Conservation (phyloP, 1,140 invertebrate genomes). For the Drosophila nigromelanica region DNA sequence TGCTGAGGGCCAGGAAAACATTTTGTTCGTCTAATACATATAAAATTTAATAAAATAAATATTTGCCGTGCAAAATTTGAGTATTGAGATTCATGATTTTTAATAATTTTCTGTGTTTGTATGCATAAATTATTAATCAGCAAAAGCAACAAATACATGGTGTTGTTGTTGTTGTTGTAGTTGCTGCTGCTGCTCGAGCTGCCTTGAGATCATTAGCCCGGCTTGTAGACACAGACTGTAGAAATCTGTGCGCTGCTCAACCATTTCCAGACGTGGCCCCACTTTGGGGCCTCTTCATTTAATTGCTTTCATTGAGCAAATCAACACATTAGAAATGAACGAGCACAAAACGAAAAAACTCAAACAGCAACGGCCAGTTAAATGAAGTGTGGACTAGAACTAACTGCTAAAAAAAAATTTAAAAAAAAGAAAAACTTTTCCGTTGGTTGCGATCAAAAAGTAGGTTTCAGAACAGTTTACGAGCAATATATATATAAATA, state of each 20-base stretch:
- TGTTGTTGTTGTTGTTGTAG: slow-evolving; percentile 9
- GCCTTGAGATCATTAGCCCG: slow-evolving; percentile 51
- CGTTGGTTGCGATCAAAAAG: not conserved
- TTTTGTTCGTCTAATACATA: slow-evolving; percentile 33
- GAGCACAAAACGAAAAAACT: not conserved
- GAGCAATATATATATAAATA: not conserved
- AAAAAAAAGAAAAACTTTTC: not conserved
- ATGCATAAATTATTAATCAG: slow-evolving; percentile 52
- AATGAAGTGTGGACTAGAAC: slow-evolving; percentile 24
- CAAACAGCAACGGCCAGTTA: slow-evolving; percentile 23
- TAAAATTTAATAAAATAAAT: slow-evolving; percentile 43
- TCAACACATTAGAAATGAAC: slow-evolving; percentile 55
- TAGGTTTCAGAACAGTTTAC: not conserved
- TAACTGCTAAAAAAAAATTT: not conserved
- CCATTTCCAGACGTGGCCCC: slow-evolving; percentile 28
- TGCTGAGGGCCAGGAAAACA: slow-evolving; percentile 6
- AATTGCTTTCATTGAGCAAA: slow-evolving; percentile 75
- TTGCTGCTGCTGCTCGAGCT: too few relatives aligned
- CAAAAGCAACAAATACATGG: slow-evolving; percentile 14
- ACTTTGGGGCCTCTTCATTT: slow-evolving; percentile 52
- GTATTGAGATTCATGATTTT: slow-evolving; percentile 45
- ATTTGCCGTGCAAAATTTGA: slow-evolving; percentile 41
- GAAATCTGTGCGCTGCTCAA: slow-evolving; percentile 16
- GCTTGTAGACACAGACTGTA: slow-evolving; percentile 5
- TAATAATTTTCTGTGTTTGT: slow-evolving; percentile 38